Evolutionary conservation across 2,113 vertebrate species (phyloP).

Genomic region (Ahaetulla prasina): DNA sequence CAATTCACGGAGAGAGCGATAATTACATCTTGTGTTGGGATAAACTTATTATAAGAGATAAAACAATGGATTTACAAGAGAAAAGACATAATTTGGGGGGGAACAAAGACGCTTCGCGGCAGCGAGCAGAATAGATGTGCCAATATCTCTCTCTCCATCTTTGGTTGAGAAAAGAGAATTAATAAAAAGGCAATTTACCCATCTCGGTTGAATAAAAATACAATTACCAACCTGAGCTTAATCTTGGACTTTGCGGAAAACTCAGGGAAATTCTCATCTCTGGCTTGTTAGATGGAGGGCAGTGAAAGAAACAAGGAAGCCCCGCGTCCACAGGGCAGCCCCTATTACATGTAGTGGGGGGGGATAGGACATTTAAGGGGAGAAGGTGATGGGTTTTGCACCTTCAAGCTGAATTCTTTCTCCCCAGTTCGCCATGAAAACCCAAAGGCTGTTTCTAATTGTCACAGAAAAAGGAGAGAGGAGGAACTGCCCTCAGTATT

Average conservation of each 20-base stretch:
- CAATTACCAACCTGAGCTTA: background rate
- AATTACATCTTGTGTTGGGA: background rate
- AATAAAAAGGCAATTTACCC: background rate
- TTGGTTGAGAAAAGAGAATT: background rate
- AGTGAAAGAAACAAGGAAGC: background rate
- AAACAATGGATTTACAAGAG: slow-evolving; percentile 13
- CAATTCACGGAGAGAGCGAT: background rate
- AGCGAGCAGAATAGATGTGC: background rate
- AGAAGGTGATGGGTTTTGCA: too few relatives aligned
- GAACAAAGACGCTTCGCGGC: too few relatives aligned
- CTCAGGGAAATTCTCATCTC: background rate
- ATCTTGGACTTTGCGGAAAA: background rate
- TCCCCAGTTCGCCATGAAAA: background rate
- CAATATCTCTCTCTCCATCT: background rate
- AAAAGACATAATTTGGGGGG: background rate
- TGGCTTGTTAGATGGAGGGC: background rate
- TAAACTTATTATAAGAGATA: background rate
- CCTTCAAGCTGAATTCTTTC: too few relatives aligned
- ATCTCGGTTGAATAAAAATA: background rate
- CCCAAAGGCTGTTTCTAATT: background rate
- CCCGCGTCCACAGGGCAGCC: rapidly evolving
- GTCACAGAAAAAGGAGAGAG: background rate
- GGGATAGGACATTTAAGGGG: background rate
- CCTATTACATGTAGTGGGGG: background rate
- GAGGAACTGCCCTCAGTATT: background rate